Evolutionary conservation across 2,888 invertebrate genomes (phyloP), one percentile per base, ranked within the genome.

Genomic region (Leptarthrus brevirostris): DNA sequence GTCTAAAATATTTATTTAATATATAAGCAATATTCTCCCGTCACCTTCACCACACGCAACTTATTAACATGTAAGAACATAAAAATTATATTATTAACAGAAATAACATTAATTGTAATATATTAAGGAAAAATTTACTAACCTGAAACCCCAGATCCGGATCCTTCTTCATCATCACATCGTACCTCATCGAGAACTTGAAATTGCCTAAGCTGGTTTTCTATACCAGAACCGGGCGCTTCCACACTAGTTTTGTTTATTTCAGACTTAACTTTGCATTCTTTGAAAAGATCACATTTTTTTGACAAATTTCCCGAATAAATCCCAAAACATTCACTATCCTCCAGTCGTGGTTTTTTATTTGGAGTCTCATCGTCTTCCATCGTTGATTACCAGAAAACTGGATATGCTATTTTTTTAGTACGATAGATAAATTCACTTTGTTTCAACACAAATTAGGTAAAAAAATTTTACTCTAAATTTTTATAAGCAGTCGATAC

Each of bases 141-240:
- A 66, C 66, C 66, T 49, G 66, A 66, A 10, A 69, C 75, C 52
- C 82, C 84, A 4, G 83, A 30, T 30, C n/a, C n/a, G n/a, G n/a
- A n/a, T n/a, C n/a, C n/a, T n/a, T 66, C 66, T 8, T 61, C 61
- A 66, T 66, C 83, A 69, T 87, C 86, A 49, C 86, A 86, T 73
- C 87, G 87, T 24, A 90, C 85, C 81, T 91, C 91, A 81, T 91
- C 91, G 30, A 91, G 82, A 74, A 91, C 88, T 80, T 91, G 90
- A 81, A 91, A 91, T 74, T 89, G 87, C 12, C 88, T 83, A 52
- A 88, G 79, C 77, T 87, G 86, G 66, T 87, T 85, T 72, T 84
- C 82, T 6, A 82, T 78, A 0, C 77, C 76, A 53, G 80, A 80
- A 3, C 79, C 81, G 2, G 79, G 80, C 1, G 81, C 77, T 3